Evolutionary conservation across 2,888 invertebrate species (phyloP), one percentile per base, ranked within the genome.

Genomic region (Cryptocheilus praepositus): DNA sequence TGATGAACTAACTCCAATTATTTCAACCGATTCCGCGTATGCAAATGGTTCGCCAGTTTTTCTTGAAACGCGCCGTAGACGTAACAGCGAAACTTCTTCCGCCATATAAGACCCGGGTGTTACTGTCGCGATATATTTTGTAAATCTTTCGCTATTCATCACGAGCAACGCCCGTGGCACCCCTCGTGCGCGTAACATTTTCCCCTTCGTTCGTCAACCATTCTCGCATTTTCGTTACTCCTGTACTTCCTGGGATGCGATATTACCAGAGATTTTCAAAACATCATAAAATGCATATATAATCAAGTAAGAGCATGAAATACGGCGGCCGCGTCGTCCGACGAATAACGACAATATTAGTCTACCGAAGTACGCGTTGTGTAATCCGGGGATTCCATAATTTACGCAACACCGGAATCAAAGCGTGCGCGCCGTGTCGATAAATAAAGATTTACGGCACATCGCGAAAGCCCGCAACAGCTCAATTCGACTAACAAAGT

Each of bases 141-240:
- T 82, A 84, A 85, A 86, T 86, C 83, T 85, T 85, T 84, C 64
- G 80, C 84, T 85, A 86, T 86, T 85, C 85, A 85, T 86, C 85
- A 86, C 77, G 61, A 61, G 63, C 61, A 74, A 71, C 69, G 66
- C 66, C 59, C 69, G 54, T 36, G 52, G 61, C 55, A 53, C 70
- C 70, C 65, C 63, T 61, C 63, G 61, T 53, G 59, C 53, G 62
- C 61, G 64, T 59, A 59, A 70, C 60, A 58, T 61, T 68, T 70
- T 65, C 70, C 65, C 70, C 64, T 74, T 67, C 65, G 64, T 63
- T 70, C 73, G 61, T 74, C 70, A 73, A 62, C 56, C 55, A 66
- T 60, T 55, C 56, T 62, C 51, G 61, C 59, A 68, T 62, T 69
- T 66, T 70, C 64, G 57, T 64, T 66, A 57, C 45, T 64, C 61